A percentile compares a stretch with the other conserved stretches of the same genome.
These are phyloP conservation scores for Cartodere bifasciata DNA, from an alignment of 2,888 invertebrate genomes.

Conservation along the genomic window DNA sequence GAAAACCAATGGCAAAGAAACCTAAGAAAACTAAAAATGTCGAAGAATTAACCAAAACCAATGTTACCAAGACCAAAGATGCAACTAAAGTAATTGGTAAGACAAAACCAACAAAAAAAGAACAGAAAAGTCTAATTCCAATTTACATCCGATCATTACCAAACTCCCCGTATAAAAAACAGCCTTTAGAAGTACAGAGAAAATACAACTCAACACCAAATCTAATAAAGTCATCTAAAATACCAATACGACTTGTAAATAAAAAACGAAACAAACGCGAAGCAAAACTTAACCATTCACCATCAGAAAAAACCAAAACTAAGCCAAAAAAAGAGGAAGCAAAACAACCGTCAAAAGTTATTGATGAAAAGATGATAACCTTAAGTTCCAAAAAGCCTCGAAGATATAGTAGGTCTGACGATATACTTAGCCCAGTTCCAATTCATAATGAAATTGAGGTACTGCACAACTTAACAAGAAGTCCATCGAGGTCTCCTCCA, in stretches of 20 bases:
- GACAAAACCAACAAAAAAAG: too few species aligned
- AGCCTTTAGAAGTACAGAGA: constrained; percentile 22
- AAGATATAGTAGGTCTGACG: constrained; percentile 10
- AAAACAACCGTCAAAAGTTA: constrained; percentile 8
- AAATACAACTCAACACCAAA: constrained; percentile 29
- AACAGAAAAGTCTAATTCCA: constrained; percentile 35
- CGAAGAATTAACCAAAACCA: neutral
- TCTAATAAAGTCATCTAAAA: constrained; percentile 21
- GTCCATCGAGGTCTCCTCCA: too few species aligned
- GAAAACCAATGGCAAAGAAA: constrained; percentile 5
- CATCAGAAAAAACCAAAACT: too few species aligned
- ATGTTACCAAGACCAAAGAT: neutral
- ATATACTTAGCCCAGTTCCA: constrained; percentile 30
- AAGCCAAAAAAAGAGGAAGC: constrained; percentile 6
- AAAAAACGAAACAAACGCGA: too few species aligned
- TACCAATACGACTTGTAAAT: constrained; percentile 22
- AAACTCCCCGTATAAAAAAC: constrained; percentile 32
- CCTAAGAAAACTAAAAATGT: too few species aligned
- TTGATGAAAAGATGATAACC: constrained; percentile 8
- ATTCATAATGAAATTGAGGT: constrained; percentile 53
- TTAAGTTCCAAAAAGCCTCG: constrained; percentile 7
- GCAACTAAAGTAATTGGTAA: constrained; percentile 5
- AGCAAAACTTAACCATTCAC: too few species aligned
- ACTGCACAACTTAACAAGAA: constrained; percentile 53
- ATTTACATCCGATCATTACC: constrained; percentile 31